A percentile compares a stretch with the other conserved stretches of the same genome.
phyloP scores from a whole-genome alignment of 2,113 vertebrate species.

The Meriones unguiculatus region DNA sequence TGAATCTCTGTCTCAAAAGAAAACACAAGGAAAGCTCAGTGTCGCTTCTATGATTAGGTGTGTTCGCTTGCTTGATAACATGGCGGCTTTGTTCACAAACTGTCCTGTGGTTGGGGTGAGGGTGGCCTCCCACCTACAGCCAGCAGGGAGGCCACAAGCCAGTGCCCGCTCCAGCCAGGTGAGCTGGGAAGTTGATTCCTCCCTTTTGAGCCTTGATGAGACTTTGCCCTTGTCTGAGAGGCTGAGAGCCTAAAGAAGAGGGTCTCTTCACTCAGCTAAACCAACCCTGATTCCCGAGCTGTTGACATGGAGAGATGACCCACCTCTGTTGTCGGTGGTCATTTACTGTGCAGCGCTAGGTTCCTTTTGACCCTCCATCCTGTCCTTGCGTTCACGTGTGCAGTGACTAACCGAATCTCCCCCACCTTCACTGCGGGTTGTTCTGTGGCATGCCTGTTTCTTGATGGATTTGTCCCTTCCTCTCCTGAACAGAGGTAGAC shows the following conservation, averaged over 20 bases:
- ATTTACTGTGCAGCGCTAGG: fast-evolving
- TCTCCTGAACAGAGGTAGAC: too few relatives aligned
- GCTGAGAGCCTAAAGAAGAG: neutral
- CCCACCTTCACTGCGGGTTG: neutral
- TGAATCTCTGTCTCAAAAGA: neutral
- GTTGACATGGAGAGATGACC: neutral
- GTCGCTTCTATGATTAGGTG: neutral
- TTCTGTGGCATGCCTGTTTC: neutral
- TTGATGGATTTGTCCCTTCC: too few relatives aligned
- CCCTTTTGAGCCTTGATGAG: neutral
- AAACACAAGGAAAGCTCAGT: neutral
- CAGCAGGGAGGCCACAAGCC: neutral
- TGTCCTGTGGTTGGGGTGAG: neutral
- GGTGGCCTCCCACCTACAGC: neutral
- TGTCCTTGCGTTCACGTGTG: too few relatives aligned
- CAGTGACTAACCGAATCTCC: fast-evolving
- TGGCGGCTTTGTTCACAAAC: neutral
- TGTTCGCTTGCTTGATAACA: neutral
- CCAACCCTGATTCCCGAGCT: neutral
- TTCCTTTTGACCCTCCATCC: fast-evolving
- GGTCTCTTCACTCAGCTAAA: neutral
- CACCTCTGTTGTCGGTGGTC: neutral
- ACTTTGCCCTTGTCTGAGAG: neutral
- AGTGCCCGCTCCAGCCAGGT: fast-evolving
- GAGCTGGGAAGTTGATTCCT: neutral